These are phyloP conservation scores for Dasypolia templi DNA, from an alignment of 2,888 invertebrate genomes.

Conservation along the genomic window DNA sequence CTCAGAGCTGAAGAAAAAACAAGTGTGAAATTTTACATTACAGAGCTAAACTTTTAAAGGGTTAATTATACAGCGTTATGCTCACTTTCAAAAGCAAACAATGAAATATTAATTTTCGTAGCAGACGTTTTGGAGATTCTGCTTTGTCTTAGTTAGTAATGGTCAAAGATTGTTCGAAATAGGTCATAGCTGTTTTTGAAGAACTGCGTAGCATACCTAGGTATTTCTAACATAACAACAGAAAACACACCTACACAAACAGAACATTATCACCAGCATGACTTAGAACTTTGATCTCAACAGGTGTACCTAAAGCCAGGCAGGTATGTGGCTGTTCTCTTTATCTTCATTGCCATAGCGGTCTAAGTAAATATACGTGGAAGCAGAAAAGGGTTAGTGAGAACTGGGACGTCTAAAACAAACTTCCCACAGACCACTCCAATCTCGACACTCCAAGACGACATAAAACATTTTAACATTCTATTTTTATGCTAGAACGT, in stretches of 20 bases:
- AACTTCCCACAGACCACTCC: slow-evolving; percentile 19
- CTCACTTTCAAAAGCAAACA: background rate
- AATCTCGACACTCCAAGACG: background rate
- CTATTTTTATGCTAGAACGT: background rate
- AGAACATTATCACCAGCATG: too few relatives aligned
- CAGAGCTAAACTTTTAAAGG: background rate
- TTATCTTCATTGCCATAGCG: slow-evolving; percentile 12
- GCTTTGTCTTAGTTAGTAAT: background rate
- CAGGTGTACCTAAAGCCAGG: background rate
- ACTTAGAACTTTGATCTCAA: background rate
- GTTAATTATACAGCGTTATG: too few relatives aligned
- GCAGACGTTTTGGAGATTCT: background rate
- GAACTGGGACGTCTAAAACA: slow-evolving; percentile 45
- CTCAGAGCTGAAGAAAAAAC: background rate
- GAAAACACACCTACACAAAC: too few relatives aligned
- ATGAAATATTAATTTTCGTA: background rate
- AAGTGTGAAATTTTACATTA: background rate
- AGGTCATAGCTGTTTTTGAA: background rate
- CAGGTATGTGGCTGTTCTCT: background rate
- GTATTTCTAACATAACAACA: too few relatives aligned
- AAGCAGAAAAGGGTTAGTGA: slow-evolving; percentile 2
- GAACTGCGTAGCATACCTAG: too few relatives aligned
- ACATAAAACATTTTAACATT: slow-evolving; percentile 11
- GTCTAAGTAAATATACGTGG: slow-evolving; percentile 5
- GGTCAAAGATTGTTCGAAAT: background rate